These are phyloP conservation scores for Saccostrea glomerata DNA, from an alignment of 1,140 invertebrate genomes.

Conservation along the genomic window DNA sequence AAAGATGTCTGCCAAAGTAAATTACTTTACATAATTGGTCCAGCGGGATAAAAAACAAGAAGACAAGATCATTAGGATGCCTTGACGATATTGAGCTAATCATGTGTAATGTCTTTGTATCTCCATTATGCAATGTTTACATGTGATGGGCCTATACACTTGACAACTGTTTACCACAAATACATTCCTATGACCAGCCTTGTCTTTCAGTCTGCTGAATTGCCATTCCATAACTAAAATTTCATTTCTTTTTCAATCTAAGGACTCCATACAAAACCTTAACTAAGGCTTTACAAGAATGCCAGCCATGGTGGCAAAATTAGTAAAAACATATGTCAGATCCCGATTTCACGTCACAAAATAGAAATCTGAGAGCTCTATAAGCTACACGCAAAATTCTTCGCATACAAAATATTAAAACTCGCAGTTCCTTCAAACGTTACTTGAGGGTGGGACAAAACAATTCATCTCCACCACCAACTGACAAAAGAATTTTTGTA, in stretches of 20 bases:
- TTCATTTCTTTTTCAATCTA: slow-evolving; percentile 21
- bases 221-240: slow-evolving; percentile 6
- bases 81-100: not conserved
- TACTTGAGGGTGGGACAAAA: slow-evolving; percentile 5
- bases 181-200: not conserved
- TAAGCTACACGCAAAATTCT: not conserved
- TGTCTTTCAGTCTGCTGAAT: not conserved
- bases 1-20: no score
- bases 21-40: no score
- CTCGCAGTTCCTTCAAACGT: not conserved
- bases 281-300: slow-evolving; percentile 23
- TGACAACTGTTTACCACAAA: not conserved
- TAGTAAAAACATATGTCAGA: slow-evolving; percentile 30
- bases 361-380: slow-evolving; percentile 4
- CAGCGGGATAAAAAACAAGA: no score
- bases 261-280: not conserved
- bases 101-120: not conserved
- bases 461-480: slow-evolving; percentile 1
- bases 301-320: slow-evolving; percentile 13
- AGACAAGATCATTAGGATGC: no score
- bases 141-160: not conserved
- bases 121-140: not conserved
- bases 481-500: slow-evolving; percentile 24
- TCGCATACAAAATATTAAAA: not conserved
- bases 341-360: slow-evolving; percentile 19